Base-by-base conservation (phyloP, 1,140 invertebrate species). In the Drosophila kurseongensis region DNA sequence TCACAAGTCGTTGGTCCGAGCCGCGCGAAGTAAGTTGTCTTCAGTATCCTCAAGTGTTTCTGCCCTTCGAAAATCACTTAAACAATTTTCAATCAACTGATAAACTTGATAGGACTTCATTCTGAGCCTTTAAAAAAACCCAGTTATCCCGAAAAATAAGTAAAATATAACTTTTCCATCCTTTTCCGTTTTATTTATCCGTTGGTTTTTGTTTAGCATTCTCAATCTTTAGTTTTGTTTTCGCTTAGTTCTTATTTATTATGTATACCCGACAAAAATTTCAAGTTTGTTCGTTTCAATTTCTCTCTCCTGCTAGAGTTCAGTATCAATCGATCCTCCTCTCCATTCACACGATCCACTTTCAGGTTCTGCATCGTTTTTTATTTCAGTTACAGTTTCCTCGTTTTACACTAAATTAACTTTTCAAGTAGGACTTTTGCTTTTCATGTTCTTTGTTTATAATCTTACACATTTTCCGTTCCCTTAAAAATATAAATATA, bases 181-280 rank as follows among this genome's bases (percentile, higher is more conserved):
- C 84, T 74, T 81, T 82, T 86, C 78, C 76, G 61, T 86, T 86
- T 86, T 86, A 86, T 88, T 86, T 83, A 83, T 83, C 66, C 71
- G 75, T 82, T 84, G 60, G 45, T 80, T 80, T 78, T 51, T 55
- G 36, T 75, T 74, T 75, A 75, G 72, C 72, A 75, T 75, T 71
- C 29, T 71, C 65, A 57, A 71, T 71, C 60, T 84, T 63, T 56
- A 42, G 60, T 69, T 50, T 58, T 58, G 38, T 72, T 61, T 36
- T 57, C 36, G 60, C 65, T 58, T 65, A 69, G 38, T 75, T 58
- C 45, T 42, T 67, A 42, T 41, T 36, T 32, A 68, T 51, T 66
- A 79, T 38, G 18, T 63, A 59, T 80, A 75, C 75, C 75, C 60
- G 63, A 78, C 80, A 75, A 84, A 79, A 83, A 71, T 58, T 75